Percentiles rank a stretch among this genome's conserved stretches.
Conservation (phyloP, 2,113 vertebrate species). For the Rhynchopsitta pachyrhyncha region DNA sequence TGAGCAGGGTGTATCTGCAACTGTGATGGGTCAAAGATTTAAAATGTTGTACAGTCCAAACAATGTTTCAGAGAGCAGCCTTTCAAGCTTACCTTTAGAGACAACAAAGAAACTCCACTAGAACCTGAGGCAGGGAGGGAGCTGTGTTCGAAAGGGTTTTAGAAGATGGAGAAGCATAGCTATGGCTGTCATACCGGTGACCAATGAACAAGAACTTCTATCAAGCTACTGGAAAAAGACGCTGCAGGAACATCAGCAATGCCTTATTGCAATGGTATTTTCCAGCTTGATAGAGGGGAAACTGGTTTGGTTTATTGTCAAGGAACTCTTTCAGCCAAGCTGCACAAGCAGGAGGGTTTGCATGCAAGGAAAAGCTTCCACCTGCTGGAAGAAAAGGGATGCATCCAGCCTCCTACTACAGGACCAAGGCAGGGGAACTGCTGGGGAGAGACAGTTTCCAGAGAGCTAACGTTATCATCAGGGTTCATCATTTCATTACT, state of each 20-base stretch:
- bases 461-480: background rate
- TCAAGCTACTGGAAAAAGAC: background rate
- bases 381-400: background rate
- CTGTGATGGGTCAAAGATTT: background rate
- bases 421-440: background rate
- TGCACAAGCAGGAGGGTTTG: background rate
- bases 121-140: background rate
- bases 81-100: background rate
- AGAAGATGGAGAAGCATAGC: background rate
- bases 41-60: background rate
- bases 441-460: background rate
- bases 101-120: background rate
- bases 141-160: background rate
- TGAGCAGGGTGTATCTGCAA: background rate
- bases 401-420: background rate
- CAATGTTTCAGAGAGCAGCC: background rate
- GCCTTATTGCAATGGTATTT: background rate
- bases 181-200: background rate
- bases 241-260: background rate
- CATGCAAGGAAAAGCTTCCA: background rate
- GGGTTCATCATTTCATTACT: background rate
- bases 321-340: background rate
- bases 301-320: background rate
- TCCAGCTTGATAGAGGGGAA: background rate
- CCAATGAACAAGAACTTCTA: background rate